Evolutionary conservation across 35 echinoderm and acorn worm species (phyloP).

Genomic region (Diadema setosum): DNA sequence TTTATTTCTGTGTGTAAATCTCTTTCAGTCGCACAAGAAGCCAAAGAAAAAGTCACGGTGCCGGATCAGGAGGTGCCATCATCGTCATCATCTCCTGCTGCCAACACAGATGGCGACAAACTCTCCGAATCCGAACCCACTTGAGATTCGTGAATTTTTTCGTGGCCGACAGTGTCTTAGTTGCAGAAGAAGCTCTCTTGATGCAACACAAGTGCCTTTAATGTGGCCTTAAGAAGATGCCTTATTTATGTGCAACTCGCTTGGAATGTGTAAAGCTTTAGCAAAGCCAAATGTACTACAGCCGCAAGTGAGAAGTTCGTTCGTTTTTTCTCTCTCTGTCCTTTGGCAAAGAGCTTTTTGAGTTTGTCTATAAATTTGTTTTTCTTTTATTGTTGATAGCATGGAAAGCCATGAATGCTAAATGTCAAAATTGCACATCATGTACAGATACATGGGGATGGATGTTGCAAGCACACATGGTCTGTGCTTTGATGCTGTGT

Average conservation of each 20-base stretch:
- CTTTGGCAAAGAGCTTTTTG: not conserved
- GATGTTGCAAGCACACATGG: not conserved
- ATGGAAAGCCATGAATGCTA: not conserved
- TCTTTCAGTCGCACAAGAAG: not conserved
- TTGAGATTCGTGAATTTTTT: not conserved
- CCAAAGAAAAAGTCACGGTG: not conserved
- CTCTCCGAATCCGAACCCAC: not conserved
- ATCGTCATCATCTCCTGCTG: not conserved
- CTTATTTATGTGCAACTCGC: not conserved
- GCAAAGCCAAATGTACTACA: not conserved
- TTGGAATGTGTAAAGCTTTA: not conserved
- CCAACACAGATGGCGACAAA: constrained; percentile 14
- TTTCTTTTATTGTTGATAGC: not conserved
- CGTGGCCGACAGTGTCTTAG: not conserved
- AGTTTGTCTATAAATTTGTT: not conserved
- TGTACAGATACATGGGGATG: not conserved
- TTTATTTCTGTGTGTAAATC: not conserved
- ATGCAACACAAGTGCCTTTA: not conserved
- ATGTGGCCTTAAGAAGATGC: not conserved
- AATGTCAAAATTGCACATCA: no score
- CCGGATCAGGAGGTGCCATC: not conserved
- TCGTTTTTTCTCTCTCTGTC: not conserved
- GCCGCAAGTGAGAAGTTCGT: not conserved
- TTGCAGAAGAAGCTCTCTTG: not conserved
- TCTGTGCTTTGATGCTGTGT: not conserved